phyloP scores from a whole-genome alignment of 1,140 invertebrate genomes.

The Danaus melanippus region DNA sequence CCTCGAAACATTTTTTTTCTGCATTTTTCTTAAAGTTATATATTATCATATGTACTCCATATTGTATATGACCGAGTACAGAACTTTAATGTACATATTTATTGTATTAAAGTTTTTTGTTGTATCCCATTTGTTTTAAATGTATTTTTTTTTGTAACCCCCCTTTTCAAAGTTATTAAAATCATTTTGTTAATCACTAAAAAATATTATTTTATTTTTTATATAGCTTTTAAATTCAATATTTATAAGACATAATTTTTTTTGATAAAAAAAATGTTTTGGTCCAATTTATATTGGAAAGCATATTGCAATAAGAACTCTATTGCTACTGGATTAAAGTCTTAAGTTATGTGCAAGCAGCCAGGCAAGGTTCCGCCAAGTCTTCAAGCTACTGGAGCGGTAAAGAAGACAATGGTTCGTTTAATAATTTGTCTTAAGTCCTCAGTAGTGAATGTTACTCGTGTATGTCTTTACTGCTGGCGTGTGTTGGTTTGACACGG shows the following conservation, averaged over 20 bases:
- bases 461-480: conserved; percentile 36
- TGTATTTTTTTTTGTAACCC: conserved; percentile 23
- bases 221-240: too few relatives aligned
- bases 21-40: too few relatives aligned
- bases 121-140: conserved; percentile 44
- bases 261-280: background rate
- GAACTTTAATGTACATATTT: conserved; percentile 40
- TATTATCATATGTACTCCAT: too few relatives aligned
- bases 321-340: conserved; percentile 31
- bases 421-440: conserved; percentile 30
- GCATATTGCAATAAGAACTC: conserved; percentile 5
- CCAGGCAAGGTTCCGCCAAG: conserved; percentile 62
- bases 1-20: conserved; percentile 30
- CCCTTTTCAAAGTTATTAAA: too few relatives aligned
- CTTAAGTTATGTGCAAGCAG: conserved; percentile 65
- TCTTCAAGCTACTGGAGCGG: conserved; percentile 64
- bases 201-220: too few relatives aligned
- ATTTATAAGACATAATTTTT: background rate
- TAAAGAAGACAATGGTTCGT: conserved; percentile 68
- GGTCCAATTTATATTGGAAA: background rate
- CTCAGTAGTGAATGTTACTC: conserved; percentile 57
- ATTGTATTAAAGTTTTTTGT: conserved; percentile 46
- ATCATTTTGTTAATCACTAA: too few relatives aligned
- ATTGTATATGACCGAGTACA: conserved; percentile 15
- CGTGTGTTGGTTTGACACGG: conserved; percentile 28